Percentiles rank a stretch among this genome's conserved stretches.
Evolutionary conservation across 2,888 invertebrate species (phyloP).

Genomic region (Stramonita haemastoma): DNA sequence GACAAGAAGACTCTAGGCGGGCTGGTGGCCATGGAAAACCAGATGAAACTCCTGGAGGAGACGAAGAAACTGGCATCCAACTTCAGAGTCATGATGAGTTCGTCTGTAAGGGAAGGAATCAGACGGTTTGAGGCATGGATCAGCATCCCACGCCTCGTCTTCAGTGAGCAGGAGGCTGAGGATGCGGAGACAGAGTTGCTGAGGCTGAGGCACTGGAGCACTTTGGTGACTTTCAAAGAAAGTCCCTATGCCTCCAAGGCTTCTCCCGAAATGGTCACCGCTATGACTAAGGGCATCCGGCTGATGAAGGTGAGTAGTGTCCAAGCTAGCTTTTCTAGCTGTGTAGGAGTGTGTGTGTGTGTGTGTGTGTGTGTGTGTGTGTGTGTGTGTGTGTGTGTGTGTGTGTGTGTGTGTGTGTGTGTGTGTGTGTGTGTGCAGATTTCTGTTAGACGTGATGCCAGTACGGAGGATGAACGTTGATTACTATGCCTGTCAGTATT

Average conservation of each 20-base stretch:
- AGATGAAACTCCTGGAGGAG: constrained; percentile 38
- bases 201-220: constrained; percentile 47
- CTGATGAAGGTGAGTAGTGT: no score
- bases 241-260: neutral
- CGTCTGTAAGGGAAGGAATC: neutral
- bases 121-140: constrained; percentile 43
- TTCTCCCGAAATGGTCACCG: no score
- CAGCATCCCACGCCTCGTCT: neutral
- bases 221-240: constrained; percentile 18
- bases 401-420: no score
- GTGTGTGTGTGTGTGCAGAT: no score
- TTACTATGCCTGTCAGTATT: no score
- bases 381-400: no score
- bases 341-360: no score
- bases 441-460: no score
- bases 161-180: constrained; percentile 52
- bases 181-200: constrained; percentile 56
- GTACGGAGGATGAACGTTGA: no score
- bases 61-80: constrained; percentile 36
- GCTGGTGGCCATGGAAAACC: constrained; percentile 42
- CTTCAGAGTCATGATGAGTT: neutral
- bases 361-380: no score
- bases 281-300: no score
- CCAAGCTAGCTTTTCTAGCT: neutral
- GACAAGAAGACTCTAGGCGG: constrained; percentile 35